These are phyloP conservation scores for Petrocephalus microphthalmus DNA, from an alignment of 2,113 vertebrate species.

Conservation along the genomic window DNA sequence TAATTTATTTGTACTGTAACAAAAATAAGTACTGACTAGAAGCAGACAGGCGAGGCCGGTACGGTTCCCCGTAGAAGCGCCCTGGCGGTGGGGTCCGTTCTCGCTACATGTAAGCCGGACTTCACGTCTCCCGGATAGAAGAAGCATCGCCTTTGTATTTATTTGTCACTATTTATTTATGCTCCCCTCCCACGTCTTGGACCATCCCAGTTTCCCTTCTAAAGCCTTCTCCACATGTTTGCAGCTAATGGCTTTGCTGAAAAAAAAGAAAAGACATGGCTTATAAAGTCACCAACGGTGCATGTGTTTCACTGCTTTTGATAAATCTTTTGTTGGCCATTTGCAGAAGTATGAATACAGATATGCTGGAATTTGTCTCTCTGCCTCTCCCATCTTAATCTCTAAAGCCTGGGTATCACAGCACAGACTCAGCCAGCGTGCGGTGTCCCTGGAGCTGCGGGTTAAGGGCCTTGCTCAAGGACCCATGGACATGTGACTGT, in stretches of 20 bases:
- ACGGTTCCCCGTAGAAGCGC: too few species aligned
- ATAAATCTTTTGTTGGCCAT: too few species aligned
- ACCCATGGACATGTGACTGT: too few species aligned
- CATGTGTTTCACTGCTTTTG: not conserved
- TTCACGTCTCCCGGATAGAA: not conserved
- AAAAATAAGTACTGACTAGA: not conserved
- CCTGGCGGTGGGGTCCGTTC: not conserved
- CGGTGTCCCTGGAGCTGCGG: too few species aligned
- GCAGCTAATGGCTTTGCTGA: not conserved
- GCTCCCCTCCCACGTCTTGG: not conserved
- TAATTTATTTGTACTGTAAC: not conserved
- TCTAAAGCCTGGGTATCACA: too few species aligned
- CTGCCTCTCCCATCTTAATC: too few species aligned
- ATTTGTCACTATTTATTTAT: conserved; percentile 10
- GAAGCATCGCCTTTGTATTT: not conserved
- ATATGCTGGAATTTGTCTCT: too few species aligned
- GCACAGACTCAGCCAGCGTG: too few species aligned
- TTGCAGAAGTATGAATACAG: too few species aligned
- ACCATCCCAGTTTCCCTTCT: not conserved
- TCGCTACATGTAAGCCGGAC: not conserved
- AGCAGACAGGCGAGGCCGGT: not conserved
- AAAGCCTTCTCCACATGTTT: not conserved
- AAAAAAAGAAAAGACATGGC: not conserved
- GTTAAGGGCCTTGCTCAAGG: too few species aligned
- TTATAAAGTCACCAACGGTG: not conserved